phyloP scores from a whole-genome alignment of 2,797 vertebrate genomes.

The Phoeniculus purpureus region DNA sequence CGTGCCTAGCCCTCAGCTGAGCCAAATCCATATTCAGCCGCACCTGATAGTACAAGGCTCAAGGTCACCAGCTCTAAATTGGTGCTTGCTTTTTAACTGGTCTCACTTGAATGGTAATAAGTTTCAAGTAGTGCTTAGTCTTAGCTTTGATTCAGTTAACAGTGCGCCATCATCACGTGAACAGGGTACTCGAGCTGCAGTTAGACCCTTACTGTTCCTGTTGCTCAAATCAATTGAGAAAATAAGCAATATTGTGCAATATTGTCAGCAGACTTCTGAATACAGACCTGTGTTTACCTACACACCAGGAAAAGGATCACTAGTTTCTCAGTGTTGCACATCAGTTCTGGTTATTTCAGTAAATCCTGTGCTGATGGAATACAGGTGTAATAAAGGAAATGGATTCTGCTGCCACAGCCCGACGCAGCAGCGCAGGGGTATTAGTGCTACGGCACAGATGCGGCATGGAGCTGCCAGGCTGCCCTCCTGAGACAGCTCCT shows the following conservation, averaged over 20 bases:
- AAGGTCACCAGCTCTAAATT: not conserved
- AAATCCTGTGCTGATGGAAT: not conserved
- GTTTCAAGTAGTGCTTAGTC: not conserved
- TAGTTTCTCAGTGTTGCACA: not conserved
- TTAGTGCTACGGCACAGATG: not conserved
- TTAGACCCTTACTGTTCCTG: not conserved
- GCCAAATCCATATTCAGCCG: not conserved
- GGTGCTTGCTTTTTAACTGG: not conserved
- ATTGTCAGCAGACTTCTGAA: not conserved
- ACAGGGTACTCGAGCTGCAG: not conserved
- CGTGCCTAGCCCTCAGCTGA: constrained; percentile 3
- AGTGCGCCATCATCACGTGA: not conserved
- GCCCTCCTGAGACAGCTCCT: not conserved
- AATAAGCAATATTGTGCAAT: not conserved
- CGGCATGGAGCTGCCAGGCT: not conserved
- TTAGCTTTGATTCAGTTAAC: not conserved
- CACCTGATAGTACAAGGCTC: constrained; percentile 33
- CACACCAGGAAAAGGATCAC: accelerated
- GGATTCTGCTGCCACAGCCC: not conserved
- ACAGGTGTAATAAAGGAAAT: not conserved
- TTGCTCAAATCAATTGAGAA: not conserved
- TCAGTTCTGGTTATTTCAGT: not conserved
- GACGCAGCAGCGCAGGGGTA: accelerated
- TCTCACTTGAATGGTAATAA: not conserved
- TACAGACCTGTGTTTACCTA: not conserved